Evolutionary conservation across 2,888 invertebrate species (phyloP).

Genomic region (Pyrrhosoma nymphula): DNA sequence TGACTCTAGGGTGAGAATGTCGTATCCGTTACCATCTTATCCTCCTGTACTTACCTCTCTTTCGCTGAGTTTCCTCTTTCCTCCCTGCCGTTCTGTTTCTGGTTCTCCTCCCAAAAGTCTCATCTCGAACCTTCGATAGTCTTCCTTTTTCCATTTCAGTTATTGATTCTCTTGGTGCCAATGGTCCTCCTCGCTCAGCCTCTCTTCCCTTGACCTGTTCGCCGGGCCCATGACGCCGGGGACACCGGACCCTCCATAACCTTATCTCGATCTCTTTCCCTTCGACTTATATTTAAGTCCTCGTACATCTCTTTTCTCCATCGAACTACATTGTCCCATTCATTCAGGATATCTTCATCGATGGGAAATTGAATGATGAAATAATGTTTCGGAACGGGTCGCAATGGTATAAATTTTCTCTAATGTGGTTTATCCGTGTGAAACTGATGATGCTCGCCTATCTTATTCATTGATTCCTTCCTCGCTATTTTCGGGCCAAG

Average conservation of each 20-base stretch:
- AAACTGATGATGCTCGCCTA: too few species aligned
- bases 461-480: too few species aligned
- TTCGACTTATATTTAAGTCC: neutral
- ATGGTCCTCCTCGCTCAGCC: neutral
- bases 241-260: neutral
- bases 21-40: neutral
- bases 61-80: neutral
- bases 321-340: neutral
- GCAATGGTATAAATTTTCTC: too few species aligned
- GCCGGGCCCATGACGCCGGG: neutral
- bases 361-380: neutral
- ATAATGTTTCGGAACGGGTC: too few species aligned
- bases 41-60: neutral
- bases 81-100: neutral
- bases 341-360: neutral
- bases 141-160: neutral
- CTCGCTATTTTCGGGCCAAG: too few species aligned
- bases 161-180: neutral
- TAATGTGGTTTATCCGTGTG: too few species aligned
- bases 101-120: neutral
- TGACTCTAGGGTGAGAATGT: too few species aligned
- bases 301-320: neutral
- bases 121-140: neutral
- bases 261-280: neutral
- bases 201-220: neutral